A percentile compares a stretch with the other conserved stretches of the same genome.
Conservation (phyloP, 1,140 invertebrate genomes). For the Eurosta solidaginis region DNA sequence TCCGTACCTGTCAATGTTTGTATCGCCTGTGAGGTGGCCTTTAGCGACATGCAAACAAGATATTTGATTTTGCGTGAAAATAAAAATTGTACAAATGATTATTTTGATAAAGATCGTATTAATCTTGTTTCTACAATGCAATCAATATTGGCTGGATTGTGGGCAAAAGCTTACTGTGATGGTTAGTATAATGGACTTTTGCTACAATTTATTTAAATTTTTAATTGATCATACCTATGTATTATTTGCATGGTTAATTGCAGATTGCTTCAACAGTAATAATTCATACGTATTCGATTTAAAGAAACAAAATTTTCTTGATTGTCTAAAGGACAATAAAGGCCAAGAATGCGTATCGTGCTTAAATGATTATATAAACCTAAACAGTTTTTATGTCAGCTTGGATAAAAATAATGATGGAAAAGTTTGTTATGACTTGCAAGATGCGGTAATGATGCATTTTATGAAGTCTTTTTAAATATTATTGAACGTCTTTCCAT, state of each 20-base stretch:
- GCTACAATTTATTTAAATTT: not conserved
- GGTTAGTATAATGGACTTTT: slow-evolving; percentile 37
- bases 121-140: slow-evolving; percentile 47
- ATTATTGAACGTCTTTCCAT: not conserved
- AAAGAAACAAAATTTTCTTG: not conserved
- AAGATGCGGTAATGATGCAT: slow-evolving; percentile 47
- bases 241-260: not conserved
- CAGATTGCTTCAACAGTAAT: slow-evolving; percentile 44
- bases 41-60: not conserved
- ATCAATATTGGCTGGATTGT: slow-evolving; percentile 40
- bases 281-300: slow-evolving; percentile 33
- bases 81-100: slow-evolving; percentile 42
- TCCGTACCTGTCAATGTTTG: slow-evolving; percentile 46
- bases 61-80: slow-evolving; percentile 34
- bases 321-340: not conserved
- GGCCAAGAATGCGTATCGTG: slow-evolving; percentile 36
- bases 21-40: slow-evolving; percentile 17
- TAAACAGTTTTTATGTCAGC: slow-evolving; percentile 44
- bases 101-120: slow-evolving; percentile 48
- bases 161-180: slow-evolving; percentile 47
- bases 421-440: slow-evolving; percentile 49
- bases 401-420: slow-evolving; percentile 46
- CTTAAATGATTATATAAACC: slow-evolving; percentile 34
- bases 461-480: not conserved
- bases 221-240: not conserved